Base-by-base conservation (phyloP, 2,797 vertebrate genomes). In the Synaphobranchus kaupii region DNA sequence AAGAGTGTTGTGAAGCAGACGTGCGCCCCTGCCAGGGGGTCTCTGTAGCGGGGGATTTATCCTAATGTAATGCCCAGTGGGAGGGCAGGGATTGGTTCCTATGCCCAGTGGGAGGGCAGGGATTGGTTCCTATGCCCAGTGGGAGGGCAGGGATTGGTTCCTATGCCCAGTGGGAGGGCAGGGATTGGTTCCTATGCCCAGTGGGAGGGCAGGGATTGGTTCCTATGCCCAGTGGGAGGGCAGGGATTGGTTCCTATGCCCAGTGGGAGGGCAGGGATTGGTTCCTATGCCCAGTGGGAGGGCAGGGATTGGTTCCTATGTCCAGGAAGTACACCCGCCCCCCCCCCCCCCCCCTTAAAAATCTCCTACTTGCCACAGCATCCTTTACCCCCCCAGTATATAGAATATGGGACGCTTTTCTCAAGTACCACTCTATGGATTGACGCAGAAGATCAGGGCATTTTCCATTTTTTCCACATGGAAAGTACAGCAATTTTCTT, bases 341-440 rank as follows among this genome's bases (percentile, higher is more conserved):
- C 28, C 25, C 13, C 66, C 66, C 85, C 17, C 50, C 50, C 71
- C 13, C 84, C 56, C 3, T 54, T 54, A 12, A 15, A 54, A 54
- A 54, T 54, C 52, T 54, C 52, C 12, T 54, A 54, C 12, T 15
- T 3, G 54, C 54, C 15, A 17, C 54, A 56, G 54, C 54, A 56
- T 56, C 54, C 13, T 71, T 48, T 58, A 82, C 31, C 87, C 60
- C 83, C 85, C 83, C 84, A 28, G 17, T 4, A 22, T 63, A 25
- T 25, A 8, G 9, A 68, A 28, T 68, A 68, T 31, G 66, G 7
- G 66, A 28, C 28, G 66, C n/a, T 5, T 31, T 68, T 68, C 66
- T 68, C n/a, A 10, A 68, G 31, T 20, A 39, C 71, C 34, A 31
- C 66, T 31, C 8, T 39, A 39, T 13, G 71, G 71, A 76, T 20